Percentiles rank a stretch among this genome's conserved stretches.
Evolutionary conservation across 2,113 vertebrate species (phyloP).

Genomic region (Melierax canorus): DNA sequence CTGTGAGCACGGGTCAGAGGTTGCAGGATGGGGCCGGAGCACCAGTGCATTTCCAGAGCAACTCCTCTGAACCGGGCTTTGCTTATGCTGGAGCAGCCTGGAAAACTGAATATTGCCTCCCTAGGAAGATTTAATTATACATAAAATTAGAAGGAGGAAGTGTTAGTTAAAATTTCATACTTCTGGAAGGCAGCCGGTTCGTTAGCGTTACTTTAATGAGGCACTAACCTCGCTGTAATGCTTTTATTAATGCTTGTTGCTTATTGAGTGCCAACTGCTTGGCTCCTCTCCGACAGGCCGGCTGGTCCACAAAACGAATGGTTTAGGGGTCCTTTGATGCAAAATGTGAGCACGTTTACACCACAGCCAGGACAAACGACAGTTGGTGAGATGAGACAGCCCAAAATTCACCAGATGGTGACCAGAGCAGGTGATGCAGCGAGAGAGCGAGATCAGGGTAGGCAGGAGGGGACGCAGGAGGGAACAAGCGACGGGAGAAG

Average conservation of each 20-base stretch:
- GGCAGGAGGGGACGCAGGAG: not conserved
- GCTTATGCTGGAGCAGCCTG: not conserved
- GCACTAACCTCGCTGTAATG: slow-evolving; percentile 50
- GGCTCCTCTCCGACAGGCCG: slow-evolving; percentile 49
- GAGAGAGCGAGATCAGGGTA: not conserved
- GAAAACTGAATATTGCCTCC: not conserved
- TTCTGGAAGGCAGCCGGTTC: slow-evolving; percentile 48
- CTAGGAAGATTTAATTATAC: slow-evolving; percentile 19
- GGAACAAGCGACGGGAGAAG: not conserved
- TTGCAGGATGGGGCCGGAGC: not conserved
- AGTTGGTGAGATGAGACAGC: slow-evolving; percentile 54
- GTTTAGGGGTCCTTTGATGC: slow-evolving; percentile 32
- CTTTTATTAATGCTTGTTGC: slow-evolving; percentile 39
- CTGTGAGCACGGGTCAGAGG: not conserved
- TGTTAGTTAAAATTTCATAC: slow-evolving; percentile 30
- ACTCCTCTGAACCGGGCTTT: not conserved
- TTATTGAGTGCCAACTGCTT: slow-evolving; percentile 43
- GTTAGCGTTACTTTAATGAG: slow-evolving; percentile 62
- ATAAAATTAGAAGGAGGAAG: slow-evolving; percentile 53
- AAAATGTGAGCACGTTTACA: not conserved
- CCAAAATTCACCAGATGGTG: slow-evolving; percentile 55
- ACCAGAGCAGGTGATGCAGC: not conserved
- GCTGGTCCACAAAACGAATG: slow-evolving; percentile 27
- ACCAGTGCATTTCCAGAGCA: not conserved
- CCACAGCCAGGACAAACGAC: slow-evolving; percentile 46